phyloP scores from a whole-genome alignment of 2,797 vertebrate genomes.

The Ispidina picta region DNA sequence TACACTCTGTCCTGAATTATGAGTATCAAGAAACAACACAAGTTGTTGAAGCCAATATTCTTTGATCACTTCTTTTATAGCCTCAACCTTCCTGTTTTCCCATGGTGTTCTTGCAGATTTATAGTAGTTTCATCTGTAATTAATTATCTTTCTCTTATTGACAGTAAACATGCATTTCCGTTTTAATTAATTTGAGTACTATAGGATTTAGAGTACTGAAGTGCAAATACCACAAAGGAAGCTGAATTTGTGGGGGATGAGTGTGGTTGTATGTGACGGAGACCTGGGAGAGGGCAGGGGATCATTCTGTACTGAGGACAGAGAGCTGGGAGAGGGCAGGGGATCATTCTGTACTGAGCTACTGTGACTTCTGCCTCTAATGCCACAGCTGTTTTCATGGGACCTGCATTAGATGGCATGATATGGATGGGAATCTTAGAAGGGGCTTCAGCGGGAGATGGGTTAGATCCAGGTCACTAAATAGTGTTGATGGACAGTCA shows the following conservation, averaged over 20 bases:
- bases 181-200: neutral
- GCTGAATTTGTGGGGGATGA: neutral
- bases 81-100: neutral
- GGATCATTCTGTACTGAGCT: neutral
- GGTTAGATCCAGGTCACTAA: neutral
- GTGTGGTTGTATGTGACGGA: neutral
- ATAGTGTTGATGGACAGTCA: neutral
- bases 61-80: constrained; percentile 28
- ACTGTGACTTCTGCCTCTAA: neutral
- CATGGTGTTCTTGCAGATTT: neutral
- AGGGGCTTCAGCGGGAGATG: neutral
- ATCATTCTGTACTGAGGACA: neutral
- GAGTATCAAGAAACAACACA: neutral
- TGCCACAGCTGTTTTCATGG: neutral
- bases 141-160: neutral
- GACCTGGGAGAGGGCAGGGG: neutral
- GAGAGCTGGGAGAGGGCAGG: neutral
- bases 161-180: neutral
- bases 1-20: neutral
- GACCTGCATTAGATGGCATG: neutral
- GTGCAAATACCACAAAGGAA: neutral
- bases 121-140: neutral
- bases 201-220: neutral
- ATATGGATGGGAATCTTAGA: neutral
- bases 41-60: neutral